Evolutionary conservation across 2,888 invertebrate species (phyloP).

Genomic region (Andrena marginata): DNA sequence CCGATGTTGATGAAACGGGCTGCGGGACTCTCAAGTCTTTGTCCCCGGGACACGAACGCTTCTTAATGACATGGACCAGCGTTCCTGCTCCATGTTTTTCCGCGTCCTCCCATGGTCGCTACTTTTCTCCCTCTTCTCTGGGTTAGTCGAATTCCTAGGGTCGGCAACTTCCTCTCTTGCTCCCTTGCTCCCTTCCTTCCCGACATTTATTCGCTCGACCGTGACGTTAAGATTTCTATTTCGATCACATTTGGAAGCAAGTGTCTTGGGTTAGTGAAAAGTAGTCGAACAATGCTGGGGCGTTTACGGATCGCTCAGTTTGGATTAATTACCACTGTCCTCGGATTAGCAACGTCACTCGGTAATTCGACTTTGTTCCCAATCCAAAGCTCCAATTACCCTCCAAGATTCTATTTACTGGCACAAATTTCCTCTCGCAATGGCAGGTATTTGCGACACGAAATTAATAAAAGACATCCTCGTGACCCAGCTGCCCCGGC

Average conservation of each 20-base stretch:
- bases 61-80: slow-evolving; percentile 61
- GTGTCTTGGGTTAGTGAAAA: background rate
- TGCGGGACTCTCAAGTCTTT: slow-evolving; percentile 60
- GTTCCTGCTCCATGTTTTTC: slow-evolving; percentile 37
- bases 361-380: slow-evolving; percentile 22
- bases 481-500: background rate
- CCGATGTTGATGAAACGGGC: slow-evolving; percentile 61
- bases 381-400: slow-evolving; percentile 5
- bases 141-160: slow-evolving; percentile 47
- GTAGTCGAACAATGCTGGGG: background rate
- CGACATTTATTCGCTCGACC: background rate
- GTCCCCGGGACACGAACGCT: slow-evolving; percentile 68
- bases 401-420: background rate
- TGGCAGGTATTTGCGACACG: background rate
- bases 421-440: background rate
- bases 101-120: slow-evolving; percentile 31
- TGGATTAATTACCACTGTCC: background rate
- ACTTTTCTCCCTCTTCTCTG: slow-evolving; percentile 38
- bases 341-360: background rate
- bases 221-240: slow-evolving; percentile 7
- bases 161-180: background rate
- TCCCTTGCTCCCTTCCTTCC: background rate
- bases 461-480: slow-evolving; percentile 19
- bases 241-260: background rate
- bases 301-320: background rate